Base-by-base conservation (phyloP, 2,113 vertebrate species). In the Pangasianodon hypophthalmus region DNA sequence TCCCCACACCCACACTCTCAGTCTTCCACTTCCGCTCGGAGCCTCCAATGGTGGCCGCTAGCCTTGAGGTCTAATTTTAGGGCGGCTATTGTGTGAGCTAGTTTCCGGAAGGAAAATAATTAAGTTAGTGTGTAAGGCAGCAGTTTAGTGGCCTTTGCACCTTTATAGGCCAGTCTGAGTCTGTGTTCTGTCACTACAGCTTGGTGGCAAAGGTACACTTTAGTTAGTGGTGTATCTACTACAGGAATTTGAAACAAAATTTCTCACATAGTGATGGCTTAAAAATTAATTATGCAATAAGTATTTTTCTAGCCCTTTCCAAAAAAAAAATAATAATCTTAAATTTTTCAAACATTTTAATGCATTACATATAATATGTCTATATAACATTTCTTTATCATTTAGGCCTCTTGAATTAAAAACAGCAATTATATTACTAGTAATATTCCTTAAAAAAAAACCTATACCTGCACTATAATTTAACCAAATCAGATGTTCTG, bases 1-100 rank as follows among this genome's bases (percentile, higher is more conserved):
- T 88, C 71, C 90, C 87, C 91, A 90, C 91, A 77, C 91, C 88
- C 92, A 62, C 58, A 48, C 41, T 82, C 67, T 77, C 60, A 88
- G 77, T 67, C 90, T 87, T 91, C 85, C 88, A 82, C 86, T 92
- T 92, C 90, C 90, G 90, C 81, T 88, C 10, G 48, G 90, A 62
- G 80, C 18, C 88, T 88, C 84, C 75, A 75, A 89, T 88, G 84
- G 83, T 81, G 79, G 56, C 90, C 87, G 88, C 87, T 93, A 92
- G 91, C 92, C 92, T 94, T 94, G 93, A 93, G 90, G 67, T 88
- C 92, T 93, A 93, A 93, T 91, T 94, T 94, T 93, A 94, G 93
- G 87, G 91, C 9, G 41, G 90, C 92, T 88, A 94, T 92, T 92
- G 92, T 94, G 92, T 91, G 62, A 62, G 67, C 56, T 71, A 83